Base-by-base conservation (phyloP, 2,888 invertebrate species). In the Prostheceraeus crozeri region DNA sequence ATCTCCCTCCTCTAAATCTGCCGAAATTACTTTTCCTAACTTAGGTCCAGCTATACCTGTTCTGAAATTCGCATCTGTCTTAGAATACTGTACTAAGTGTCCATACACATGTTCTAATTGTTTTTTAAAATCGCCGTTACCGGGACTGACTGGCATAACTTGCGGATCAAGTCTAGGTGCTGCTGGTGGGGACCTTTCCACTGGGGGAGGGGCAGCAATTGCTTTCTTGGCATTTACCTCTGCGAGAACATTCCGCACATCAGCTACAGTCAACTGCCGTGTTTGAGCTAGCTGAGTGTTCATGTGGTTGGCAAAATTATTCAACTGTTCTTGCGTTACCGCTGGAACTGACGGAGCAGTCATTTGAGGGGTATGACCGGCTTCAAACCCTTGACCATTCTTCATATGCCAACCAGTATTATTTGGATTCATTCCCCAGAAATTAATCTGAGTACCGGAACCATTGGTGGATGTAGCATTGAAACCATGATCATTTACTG, bases 391-490 rank as follows among this genome's bases (percentile, higher is more conserved):
- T n/a, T n/a, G n/a, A n/a, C n/a, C n/a, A n/a, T n/a, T n/a, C n/a
- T n/a, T n/a, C n/a, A n/a, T n/a, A n/a, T n/a, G n/a, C n/a, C n/a
- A n/a, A n/a, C n/a, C n/a, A n/a, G n/a, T n/a, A n/a, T n/a, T n/a
- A n/a, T n/a, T n/a, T n/a, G n/a, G n/a, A 10, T 31, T 59, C 46
- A 59, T 60, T 33, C 53, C 76, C 73, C 73, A 76, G 30, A 76
- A 69, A 66, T 76, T 76, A 51, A 76, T 71, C 69, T 76, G 76
- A 10, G 76, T 76, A 1, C 76, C 76, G 14, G 74, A 71, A 65
- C 76, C 75, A 65, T 76, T 76, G 16, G 72, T 71, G n/a, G n/a
- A n/a, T n/a, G n/a, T n/a, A 3, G 76, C 75, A 14, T 57, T 16
- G 35, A 59, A 59, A 21, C 59, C 59, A 14, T 59, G 59, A 58